Evolutionary conservation across 2,888 invertebrate genomes (phyloP).

Genomic region (Cantharis rufa): DNA sequence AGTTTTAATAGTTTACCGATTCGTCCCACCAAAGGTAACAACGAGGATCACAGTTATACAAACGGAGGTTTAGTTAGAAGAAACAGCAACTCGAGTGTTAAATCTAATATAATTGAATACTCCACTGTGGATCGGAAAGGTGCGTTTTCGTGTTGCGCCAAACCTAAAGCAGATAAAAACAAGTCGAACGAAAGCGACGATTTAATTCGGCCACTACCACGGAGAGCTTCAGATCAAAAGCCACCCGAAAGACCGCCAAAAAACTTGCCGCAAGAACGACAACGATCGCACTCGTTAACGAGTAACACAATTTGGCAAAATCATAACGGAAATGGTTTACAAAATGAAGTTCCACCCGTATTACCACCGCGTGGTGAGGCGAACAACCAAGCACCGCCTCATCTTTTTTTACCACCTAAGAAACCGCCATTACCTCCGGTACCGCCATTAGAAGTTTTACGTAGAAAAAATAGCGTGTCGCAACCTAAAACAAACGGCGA

Average conservation of each 20-base stretch:
- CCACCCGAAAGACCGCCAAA: constrained; percentile 75
- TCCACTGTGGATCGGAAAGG: constrained; percentile 73
- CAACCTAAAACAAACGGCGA: constrained; percentile 55
- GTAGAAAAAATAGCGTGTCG: constrained; percentile 56
- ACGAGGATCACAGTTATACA: constrained; percentile 6
- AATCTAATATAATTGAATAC: constrained; percentile 67
- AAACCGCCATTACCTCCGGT: constrained; percentile 76
- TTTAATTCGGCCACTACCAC: constrained; percentile 65
- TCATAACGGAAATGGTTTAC: constrained; percentile 44
- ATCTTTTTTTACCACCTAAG: constrained; percentile 66
- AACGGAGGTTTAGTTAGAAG: constrained; percentile 34
- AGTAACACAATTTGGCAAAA: constrained; percentile 30
- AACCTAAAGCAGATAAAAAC: constrained; percentile 60
- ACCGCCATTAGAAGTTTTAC: constrained; percentile 65
- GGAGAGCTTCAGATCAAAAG: constrained; percentile 62
- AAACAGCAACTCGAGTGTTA: constrained; percentile 63
- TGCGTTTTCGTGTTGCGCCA: constrained; percentile 73
- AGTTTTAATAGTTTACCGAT: constrained; percentile 18
- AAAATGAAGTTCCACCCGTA: constrained; percentile 55
- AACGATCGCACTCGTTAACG: constrained; percentile 62
- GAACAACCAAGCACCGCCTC: constrained; percentile 55
- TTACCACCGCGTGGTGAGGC: constrained; percentile 61
- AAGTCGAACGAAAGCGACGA: constrained; percentile 47
- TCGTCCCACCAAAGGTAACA: neutral
- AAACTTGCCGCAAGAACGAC: constrained; percentile 59